Evolutionary conservation across 2,797 vertebrate species (phyloP).

Genomic region (Leptatherina wallacei): DNA sequence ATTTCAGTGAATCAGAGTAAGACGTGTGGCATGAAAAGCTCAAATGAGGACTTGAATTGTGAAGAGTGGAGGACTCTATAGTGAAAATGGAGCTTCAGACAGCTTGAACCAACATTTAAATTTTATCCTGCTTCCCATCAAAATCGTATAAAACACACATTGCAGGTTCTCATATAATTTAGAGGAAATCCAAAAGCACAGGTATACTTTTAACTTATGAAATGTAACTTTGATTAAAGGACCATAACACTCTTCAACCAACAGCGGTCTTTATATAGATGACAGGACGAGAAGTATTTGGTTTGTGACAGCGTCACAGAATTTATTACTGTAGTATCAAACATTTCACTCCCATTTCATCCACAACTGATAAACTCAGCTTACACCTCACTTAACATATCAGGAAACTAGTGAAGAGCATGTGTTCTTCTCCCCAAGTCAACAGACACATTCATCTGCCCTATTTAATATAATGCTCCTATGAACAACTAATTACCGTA

Average conservation of each 20-base stretch:
- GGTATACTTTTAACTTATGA: background rate
- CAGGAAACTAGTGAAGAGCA: constrained; percentile 25
- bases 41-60: no score
- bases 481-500: constrained; percentile 32
- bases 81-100: no score
- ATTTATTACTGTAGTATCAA: constrained; percentile 75
- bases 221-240: background rate
- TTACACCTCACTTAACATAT: constrained; percentile 6
- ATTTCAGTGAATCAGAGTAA: no score
- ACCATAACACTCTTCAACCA: background rate
- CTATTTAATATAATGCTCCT: constrained; percentile 17
- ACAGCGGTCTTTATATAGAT: constrained; percentile 3
- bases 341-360: constrained; percentile 46
- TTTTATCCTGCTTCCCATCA: no score
- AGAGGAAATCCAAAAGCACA: background rate
- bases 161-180: no score
- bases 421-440: background rate
- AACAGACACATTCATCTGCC: background rate
- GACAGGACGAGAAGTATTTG: constrained; percentile 37
- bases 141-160: no score
- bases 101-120: no score
- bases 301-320: constrained; percentile 41
- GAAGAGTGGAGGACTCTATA: no score
- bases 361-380: constrained; percentile 21
- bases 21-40: no score